Evolutionary conservation across 2,797 vertebrate species (phyloP).

Genomic region (Mus spretus): DNA sequence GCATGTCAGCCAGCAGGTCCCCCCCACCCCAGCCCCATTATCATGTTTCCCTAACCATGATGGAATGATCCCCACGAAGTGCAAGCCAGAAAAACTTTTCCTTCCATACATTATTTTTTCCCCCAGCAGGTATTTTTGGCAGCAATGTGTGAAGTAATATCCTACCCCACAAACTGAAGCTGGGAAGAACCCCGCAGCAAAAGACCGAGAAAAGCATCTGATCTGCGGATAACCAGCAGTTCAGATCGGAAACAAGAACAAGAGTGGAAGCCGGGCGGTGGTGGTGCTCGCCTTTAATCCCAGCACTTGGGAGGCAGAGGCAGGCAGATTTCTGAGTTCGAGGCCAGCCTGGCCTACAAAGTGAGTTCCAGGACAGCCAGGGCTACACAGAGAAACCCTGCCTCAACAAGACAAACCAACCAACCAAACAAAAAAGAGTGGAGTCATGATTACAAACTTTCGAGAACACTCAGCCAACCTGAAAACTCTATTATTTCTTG

Average conservation of each 20-base stretch:
- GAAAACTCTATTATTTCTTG: not conserved
- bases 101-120: not conserved
- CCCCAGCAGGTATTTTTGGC: not conserved
- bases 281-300: too few species aligned
- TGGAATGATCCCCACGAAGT: not conserved
- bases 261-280: not conserved
- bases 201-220: slow-evolving; percentile 60
- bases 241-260: not conserved
- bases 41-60: not conserved
- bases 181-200: slow-evolving; percentile 68
- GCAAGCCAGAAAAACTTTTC: not conserved
- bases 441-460: slow-evolving; percentile 19
- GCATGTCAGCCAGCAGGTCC: too few species aligned
- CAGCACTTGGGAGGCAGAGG: too few species aligned
- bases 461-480: not conserved
- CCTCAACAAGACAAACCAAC: too few species aligned
- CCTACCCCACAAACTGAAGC: slow-evolving; percentile 50
- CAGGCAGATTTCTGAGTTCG: too few species aligned
- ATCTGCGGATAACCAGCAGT: slow-evolving; percentile 36
- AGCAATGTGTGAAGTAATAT: not conserved
- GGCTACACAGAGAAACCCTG: too few species aligned
- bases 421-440: not conserved
- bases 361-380: too few species aligned
- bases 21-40: too few species aligned
- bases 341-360: too few species aligned